Conservation (phyloP, 1,140 invertebrate species). For the Nephila pilipes region DNA sequence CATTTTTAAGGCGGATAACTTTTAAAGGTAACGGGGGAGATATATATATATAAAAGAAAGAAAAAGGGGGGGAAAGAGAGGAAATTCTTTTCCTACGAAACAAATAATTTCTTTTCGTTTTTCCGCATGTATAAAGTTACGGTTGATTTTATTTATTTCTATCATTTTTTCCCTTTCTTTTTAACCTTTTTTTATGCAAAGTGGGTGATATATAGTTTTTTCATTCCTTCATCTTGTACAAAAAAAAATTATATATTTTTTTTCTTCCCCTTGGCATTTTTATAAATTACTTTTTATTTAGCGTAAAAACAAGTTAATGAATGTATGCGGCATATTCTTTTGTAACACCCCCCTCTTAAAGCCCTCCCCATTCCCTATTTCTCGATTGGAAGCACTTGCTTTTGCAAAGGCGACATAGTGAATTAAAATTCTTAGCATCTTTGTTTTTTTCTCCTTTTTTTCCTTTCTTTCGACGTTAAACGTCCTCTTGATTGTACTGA, state of each 20-base stretch:
- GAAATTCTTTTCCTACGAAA: conserved; percentile 64
- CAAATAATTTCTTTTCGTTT: conserved; percentile 66
- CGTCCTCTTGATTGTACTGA: conserved; percentile 41
- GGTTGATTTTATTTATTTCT: conserved; percentile 60
- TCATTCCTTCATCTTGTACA: conserved; percentile 13
- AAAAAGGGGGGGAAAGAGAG: no score
- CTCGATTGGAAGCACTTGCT: conserved; percentile 25
- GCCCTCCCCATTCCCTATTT: background rate
- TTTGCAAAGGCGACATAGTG: conserved; percentile 20
- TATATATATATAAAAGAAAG: background rate
- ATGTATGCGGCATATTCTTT: conserved; percentile 46
- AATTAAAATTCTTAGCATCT: conserved; percentile 63
- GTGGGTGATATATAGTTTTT: conserved; percentile 66
- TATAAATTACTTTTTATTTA: conserved; percentile 69
- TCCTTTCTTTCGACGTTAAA: background rate
- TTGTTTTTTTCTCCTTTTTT: background rate
- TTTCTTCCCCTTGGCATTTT: conserved; percentile 51
- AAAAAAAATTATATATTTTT: background rate
- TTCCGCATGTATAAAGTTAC: conserved; percentile 52
- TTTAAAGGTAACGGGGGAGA: conserved; percentile 37
- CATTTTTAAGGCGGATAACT: conserved; percentile 61
- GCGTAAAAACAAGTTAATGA: conserved; percentile 66
- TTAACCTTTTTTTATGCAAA: conserved; percentile 22
- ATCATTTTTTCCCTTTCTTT: background rate
- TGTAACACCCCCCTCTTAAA: background rate